Conservation (phyloP, 2,888 invertebrate species). For the Crocallis elinguaria region DNA sequence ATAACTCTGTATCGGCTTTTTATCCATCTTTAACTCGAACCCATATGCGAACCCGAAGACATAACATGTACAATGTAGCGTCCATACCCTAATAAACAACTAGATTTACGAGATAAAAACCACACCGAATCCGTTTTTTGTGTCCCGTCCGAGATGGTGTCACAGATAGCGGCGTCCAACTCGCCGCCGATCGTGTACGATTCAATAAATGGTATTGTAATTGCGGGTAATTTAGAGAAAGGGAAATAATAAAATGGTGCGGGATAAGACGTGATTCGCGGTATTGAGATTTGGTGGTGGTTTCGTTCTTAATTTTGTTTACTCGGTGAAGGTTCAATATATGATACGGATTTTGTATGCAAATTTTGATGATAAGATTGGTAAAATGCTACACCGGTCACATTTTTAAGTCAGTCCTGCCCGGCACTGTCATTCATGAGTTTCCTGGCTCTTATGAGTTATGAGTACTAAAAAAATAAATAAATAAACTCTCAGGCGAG, state of each 20-base stretch:
- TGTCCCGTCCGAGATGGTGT: conserved; percentile 37
- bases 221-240: conserved; percentile 34
- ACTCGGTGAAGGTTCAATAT: too few species aligned
- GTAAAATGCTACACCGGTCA: too few species aligned
- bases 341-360: too few species aligned
- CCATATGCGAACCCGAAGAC: not conserved
- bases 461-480: too few species aligned
- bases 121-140: conserved; percentile 17
- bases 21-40: not conserved
- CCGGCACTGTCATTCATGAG: too few species aligned
- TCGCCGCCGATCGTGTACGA: conserved; percentile 35
- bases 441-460: too few species aligned
- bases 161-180: conserved; percentile 37
- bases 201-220: conserved; percentile 40
- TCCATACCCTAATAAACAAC: conserved; percentile 34
- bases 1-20: not conserved
- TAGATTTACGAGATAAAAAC: conserved; percentile 35
- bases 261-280: not conserved
- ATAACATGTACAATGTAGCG: conserved; percentile 2
- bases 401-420: too few species aligned
- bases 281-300: not conserved
- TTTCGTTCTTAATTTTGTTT: too few species aligned
- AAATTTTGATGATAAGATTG: too few species aligned
- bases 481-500: too few species aligned
- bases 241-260: conserved; percentile 29